Base-by-base conservation (phyloP, 1,140 invertebrate species). In the Aphidius ervi region DNA sequence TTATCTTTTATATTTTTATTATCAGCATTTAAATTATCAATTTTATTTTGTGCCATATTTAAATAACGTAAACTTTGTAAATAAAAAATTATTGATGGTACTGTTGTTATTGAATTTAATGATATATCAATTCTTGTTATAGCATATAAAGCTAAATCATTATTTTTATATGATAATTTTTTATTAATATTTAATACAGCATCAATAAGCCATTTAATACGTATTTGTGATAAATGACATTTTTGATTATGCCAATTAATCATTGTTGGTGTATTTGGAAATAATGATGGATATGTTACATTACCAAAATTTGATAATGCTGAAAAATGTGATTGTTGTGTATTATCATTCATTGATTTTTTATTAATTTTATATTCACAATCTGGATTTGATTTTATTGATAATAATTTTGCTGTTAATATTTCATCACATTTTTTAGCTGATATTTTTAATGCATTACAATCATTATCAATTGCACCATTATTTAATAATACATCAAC, bases 71-170 rank as follows among this genome's bases (percentile, higher is more conserved):
- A 75, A 68, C 71, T 76, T 54, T 74, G 75, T 59, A 98, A 81
- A 66, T 91, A 86, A 73, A 98, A 95, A 31, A 98, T 81, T 58
- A 88, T 85, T 9, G 86, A 73, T 0, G 97, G 97, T 60, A 99
- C 75, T 10, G 85, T 81, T 0, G 85, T 86, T 5, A 99, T 83
- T 49, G 87, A 86, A 78, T 99, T 99, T 67, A 90, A 88, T 4
- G 96, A 97, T 9, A 99, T 84, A 76, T 99, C 97, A 6, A 99
- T 81, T 46, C 95, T 84, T 0, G 97, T 99, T 23, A 99, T 91
- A 0, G 95, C 93, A 65, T 89, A 90, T 1, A 98, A 76, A 0
- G 91, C 88, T 37, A 91, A 79, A 63, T 87, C 85, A 63, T 86
- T 86, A 62, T 87, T 87, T 56, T 85, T 82, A 0, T 88, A 84